These are phyloP conservation scores for Lasioglossum villosulum DNA, from an alignment of 2,888 invertebrate species.

Conservation along the genomic window DNA sequence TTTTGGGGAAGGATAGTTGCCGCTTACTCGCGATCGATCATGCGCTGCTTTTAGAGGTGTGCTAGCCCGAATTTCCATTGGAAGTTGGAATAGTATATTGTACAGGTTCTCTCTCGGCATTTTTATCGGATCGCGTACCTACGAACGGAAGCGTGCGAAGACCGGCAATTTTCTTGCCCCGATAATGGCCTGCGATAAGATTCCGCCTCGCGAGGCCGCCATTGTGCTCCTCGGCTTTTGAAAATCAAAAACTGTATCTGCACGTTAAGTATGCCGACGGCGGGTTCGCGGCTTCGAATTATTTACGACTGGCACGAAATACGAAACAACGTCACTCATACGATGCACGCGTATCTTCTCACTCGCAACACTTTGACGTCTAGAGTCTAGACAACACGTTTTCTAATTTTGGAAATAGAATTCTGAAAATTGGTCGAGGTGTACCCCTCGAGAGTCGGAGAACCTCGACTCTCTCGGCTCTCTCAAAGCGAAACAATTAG, in stretches of 20 bases:
- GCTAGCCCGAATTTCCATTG: background rate
- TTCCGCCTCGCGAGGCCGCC: background rate
- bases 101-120: background rate
- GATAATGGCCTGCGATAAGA: conserved; percentile 22
- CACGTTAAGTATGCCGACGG: background rate
- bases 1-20: background rate
- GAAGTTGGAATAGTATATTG: background rate
- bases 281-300: background rate
- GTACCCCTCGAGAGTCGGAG: background rate
- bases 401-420: background rate
- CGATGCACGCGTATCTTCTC: no score
- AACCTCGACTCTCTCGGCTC: background rate
- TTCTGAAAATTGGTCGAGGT: background rate
- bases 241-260: conserved; percentile 5
- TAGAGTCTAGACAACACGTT: background rate
- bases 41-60: background rate
- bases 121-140: conserved; percentile 1
- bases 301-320: background rate
- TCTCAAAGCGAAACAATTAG: conserved; percentile 31
- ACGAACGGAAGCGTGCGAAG: conserved; percentile 8
- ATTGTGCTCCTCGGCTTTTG: background rate
- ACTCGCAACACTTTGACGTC: background rate
- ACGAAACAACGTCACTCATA: background rate
- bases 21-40: background rate
- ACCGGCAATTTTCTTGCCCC: conserved; percentile 4